These are phyloP conservation scores for Anguilla obscura DNA, from an alignment of 2,797 vertebrate species.

Conservation along the genomic window DNA sequence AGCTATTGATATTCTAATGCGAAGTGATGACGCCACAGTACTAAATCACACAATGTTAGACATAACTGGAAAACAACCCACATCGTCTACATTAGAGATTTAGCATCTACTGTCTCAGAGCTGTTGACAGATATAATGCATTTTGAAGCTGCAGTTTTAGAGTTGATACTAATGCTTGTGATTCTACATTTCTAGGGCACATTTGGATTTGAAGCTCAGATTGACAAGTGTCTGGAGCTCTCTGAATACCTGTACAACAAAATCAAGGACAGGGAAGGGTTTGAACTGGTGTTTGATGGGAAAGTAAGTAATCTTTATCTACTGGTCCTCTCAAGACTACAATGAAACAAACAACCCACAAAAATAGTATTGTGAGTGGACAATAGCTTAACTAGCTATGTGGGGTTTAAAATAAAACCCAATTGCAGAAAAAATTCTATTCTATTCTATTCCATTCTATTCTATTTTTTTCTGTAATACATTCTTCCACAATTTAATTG, in stretches of 20 bases:
- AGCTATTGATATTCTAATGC: conserved; percentile 18
- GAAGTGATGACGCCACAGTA: background rate
- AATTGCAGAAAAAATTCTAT: background rate
- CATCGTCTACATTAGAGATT: background rate
- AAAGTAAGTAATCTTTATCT: conserved; percentile 73
- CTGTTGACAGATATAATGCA: background rate
- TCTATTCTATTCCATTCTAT: background rate
- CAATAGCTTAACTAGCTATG: background rate
- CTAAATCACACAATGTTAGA: background rate
- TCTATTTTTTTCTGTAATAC: background rate
- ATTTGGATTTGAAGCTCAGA: conserved; percentile 94
- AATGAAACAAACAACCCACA: background rate
- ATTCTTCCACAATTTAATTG: background rate
- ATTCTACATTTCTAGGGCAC: conserved; percentile 81
- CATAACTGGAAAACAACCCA: background rate
- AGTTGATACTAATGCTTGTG: background rate
- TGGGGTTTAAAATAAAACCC: background rate
- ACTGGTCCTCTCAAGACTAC: background rate
- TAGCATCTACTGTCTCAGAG: too few species aligned
- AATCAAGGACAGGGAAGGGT: conserved; percentile 95
- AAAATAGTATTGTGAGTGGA: background rate
- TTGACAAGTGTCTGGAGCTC: conserved; percentile 94
- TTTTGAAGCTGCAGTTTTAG: background rate
- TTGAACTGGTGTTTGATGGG: conserved; percentile 95
- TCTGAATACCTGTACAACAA: conserved; percentile 95